phyloP scores from a whole-genome alignment of 2,797 vertebrate species.

The Chelon auratus region DNA sequence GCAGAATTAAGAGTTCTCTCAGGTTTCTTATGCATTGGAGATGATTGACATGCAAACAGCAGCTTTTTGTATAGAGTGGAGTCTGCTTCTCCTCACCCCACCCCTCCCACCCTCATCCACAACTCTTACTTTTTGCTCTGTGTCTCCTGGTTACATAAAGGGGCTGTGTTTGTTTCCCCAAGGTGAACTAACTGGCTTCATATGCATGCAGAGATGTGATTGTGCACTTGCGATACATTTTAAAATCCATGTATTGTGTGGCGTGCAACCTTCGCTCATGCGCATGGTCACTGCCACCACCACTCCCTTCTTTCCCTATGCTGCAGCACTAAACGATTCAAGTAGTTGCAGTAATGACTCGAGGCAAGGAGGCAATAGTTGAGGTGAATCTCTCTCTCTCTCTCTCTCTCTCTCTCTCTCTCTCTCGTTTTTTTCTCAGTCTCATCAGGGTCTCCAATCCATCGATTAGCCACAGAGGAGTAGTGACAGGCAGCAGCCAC shows the following conservation, averaged over 20 bases:
- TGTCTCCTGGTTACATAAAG: conserved; percentile 54
- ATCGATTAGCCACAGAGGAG: conserved; percentile 68
- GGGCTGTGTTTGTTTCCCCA: conserved; percentile 39
- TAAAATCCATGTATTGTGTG: conserved; percentile 13
- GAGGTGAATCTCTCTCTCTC: conserved; percentile 54
- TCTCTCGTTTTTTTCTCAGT: neutral
- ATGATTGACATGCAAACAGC: conserved; percentile 62
- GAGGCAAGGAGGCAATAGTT: conserved; percentile 42
- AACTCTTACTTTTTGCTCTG: conserved; percentile 12
- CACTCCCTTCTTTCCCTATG: conserved; percentile 23
- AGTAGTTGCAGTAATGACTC: conserved; percentile 59
- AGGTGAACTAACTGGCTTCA: conserved; percentile 46
- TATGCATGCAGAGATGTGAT: conserved; percentile 10
- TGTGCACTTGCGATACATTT: conserved; percentile 40
- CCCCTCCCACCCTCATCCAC: neutral
- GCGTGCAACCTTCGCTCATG: conserved; percentile 20
- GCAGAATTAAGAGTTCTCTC: conserved; percentile 52
- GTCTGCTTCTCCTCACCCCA: conserved; percentile 6
- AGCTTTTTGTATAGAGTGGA: conserved; percentile 20
- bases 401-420: conserved; percentile 17
- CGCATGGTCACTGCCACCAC: conserved; percentile 36
- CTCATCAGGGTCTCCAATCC: conserved; percentile 64
- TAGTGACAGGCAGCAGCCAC: conserved; percentile 64
- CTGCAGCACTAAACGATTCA: conserved; percentile 60
- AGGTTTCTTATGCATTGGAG: conserved; percentile 40